phyloP scores from a whole-genome alignment of 2,113 vertebrate species.

The Brevimyrus niger region DNA sequence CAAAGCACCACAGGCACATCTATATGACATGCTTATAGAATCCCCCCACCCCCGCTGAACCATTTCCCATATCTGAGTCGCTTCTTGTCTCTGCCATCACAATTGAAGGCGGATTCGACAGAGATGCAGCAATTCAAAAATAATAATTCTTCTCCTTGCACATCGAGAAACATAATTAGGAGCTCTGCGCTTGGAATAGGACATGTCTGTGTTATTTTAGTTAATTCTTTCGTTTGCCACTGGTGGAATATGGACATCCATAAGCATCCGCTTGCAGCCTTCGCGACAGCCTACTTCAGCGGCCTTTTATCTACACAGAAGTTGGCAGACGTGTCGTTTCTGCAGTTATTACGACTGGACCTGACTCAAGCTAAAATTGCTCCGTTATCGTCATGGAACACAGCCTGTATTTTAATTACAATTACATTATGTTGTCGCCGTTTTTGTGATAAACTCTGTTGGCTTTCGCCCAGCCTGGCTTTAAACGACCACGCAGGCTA shows the following conservation, averaged over 20 bases:
- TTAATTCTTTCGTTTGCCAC: background rate
- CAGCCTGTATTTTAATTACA: background rate
- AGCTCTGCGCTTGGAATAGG: background rate
- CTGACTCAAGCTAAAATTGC: background rate
- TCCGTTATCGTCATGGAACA: background rate
- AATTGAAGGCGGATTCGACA: background rate
- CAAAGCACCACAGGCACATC: background rate
- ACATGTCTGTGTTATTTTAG: background rate
- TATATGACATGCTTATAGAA: background rate
- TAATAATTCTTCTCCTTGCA: background rate
- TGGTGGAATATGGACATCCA: background rate
- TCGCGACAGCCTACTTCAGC: background rate
- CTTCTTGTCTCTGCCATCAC: background rate
- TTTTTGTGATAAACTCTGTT: background rate
- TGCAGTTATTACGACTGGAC: background rate
- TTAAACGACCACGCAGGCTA: background rate
- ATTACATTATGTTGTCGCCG: background rate
- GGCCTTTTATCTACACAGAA: background rate
- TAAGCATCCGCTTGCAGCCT: background rate
- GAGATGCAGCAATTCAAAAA: background rate
- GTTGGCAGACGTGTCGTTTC: background rate
- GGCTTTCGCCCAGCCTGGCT: background rate
- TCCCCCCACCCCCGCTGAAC: background rate
- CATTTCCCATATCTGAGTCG: background rate
- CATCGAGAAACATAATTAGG: conserved; percentile 1